Base-by-base conservation (phyloP, 37 sponge, comb jelly and placozoan species). In the Hexactinellida sp. region DNA sequence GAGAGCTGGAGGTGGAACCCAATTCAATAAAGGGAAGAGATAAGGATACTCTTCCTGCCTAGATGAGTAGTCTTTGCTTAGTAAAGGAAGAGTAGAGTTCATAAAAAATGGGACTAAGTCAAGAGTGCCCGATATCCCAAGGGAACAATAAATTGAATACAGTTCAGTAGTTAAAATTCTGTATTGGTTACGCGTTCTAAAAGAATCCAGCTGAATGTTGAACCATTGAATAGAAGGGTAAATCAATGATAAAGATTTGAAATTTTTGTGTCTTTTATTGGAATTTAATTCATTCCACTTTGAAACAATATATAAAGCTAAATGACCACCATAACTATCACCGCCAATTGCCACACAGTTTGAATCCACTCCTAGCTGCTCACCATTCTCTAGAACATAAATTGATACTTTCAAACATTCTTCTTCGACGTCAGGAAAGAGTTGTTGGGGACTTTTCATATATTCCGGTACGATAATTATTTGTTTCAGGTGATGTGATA, bases 321-420 rank as follows among this genome's bases (percentile, higher is more conserved):
- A n/a, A 63, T 63, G 76, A n/a, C 76, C 76, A 63, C 76, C 76
- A 63, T 32, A 63, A n/a, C 76, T 63, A 23, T 63, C 76, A 21
- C 76, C 76, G 5, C 76, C 76, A 7, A 63, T 63, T 7, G 76
- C 3, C 3, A 63, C 5, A 63, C 34, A 23, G 21, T 10, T 63
- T 10, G 76, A 7, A n/a, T 63, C 76, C 13, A 63, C 34, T 63
- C 76, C 76, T 32, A 63, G 34, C 30, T 10, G 5, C 13, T 10
- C 76, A n/a, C 76, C 76, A 63, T 63, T 63, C 34, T 63, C 76
- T 25, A 63, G 76, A 10, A 63, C 5, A n/a, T 63, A 63, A 21
- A 7, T 63, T 32, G 34, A 5, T 7, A 63, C 76, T 63, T 63
- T 63, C 21, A 63, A 63, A 63, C 76, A 63, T 63, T 63, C 76